Evolutionary conservation across 1,140 invertebrate genomes (phyloP).

Genomic region (Leptonema lineaticorne): DNA sequence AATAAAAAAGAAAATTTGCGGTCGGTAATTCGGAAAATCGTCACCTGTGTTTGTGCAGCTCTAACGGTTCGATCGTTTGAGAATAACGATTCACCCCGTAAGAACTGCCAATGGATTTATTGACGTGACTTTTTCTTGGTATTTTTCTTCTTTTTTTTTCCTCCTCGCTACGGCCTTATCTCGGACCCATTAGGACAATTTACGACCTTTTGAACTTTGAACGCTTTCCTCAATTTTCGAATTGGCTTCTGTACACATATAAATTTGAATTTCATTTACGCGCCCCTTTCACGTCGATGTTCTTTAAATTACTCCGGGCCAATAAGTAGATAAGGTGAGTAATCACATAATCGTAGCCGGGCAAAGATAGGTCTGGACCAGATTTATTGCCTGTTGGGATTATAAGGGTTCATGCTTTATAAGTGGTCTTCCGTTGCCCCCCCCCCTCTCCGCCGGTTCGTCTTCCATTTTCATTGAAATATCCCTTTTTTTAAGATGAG

Average conservation of each 20-base stretch:
- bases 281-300: neutral
- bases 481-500: conserved; percentile 8
- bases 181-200: conserved; percentile 1
- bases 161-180: no score
- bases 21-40: no score
- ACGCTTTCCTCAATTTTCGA: neutral
- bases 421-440: conserved; percentile 21
- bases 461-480: neutral
- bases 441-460: neutral
- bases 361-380: conserved; percentile 31
- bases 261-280: conserved; percentile 23
- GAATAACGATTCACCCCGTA: neutral
- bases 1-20: no score
- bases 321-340: conserved; percentile 40
- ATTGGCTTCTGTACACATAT: neutral
- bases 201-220: neutral
- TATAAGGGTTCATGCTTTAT: conserved; percentile 36
- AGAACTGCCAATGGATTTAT: conserved; percentile 8
- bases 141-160: no score
- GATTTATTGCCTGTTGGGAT: conserved; percentile 39
- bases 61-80: no score
- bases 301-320: conserved; percentile 39
- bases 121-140: conserved; percentile 12
- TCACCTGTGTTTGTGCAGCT: no score
- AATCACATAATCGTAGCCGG: conserved; percentile 37